Evolutionary conservation across 2,797 vertebrate species (phyloP).

Genomic region (Ceryle rudis): DNA sequence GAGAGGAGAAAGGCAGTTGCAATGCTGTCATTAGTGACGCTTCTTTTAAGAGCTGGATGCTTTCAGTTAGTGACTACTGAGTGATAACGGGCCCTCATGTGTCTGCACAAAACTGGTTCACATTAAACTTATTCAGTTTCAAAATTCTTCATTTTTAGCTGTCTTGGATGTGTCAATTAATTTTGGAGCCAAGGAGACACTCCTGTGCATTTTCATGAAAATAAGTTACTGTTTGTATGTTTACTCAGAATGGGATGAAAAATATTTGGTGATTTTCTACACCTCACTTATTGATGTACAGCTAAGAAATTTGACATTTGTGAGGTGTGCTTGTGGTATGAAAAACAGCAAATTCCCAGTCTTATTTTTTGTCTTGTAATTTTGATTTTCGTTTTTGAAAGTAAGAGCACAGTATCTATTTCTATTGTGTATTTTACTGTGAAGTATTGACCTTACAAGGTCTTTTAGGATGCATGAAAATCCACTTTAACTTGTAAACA

Average conservation of each 20-base stretch:
- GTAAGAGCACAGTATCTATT: not conserved
- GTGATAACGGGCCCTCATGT: not conserved
- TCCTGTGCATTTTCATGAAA: conserved; percentile 18
- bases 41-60: not conserved
- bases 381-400: conserved; percentile 14
- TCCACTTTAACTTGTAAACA: not conserved
- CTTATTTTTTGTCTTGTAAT: not conserved
- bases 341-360: not conserved
- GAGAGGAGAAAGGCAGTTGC: not conserved
- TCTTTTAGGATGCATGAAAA: not conserved
- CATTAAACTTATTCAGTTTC: not conserved
- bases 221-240: conserved; percentile 25
- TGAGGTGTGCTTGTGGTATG: not conserved
- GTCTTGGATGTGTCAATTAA: not conserved
- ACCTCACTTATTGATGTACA: conserved; percentile 26
- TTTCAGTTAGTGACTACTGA: not conserved
- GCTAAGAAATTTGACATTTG: conserved; percentile 31
- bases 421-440: not conserved
- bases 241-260: conserved; percentile 6
- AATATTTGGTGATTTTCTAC: conserved; percentile 22
- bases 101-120: not conserved
- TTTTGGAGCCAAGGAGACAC: conserved; percentile 16
- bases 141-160: not conserved
- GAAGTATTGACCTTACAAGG: conserved; percentile 5
- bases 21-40: not conserved